Percentiles rank a stretch among this genome's conserved stretches.
phyloP scores from a whole-genome alignment of 2,888 invertebrate species.

The Leucoma salicis region DNA sequence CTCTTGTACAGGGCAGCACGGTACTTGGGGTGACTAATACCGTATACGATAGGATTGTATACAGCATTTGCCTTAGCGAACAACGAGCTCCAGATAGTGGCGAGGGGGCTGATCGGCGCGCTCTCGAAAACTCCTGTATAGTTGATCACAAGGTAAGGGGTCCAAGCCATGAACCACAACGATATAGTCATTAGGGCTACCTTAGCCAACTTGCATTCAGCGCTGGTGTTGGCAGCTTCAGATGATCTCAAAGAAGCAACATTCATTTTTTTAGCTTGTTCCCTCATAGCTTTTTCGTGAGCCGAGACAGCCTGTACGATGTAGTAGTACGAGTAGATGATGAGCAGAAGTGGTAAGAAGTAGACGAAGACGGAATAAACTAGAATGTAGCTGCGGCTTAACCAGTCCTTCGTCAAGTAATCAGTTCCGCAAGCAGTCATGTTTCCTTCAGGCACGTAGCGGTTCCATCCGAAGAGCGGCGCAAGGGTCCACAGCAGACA shows the following conservation, averaged over 20 bases:
- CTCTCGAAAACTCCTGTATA: slow-evolving; percentile 90
- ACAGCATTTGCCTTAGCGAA: slow-evolving; percentile 96
- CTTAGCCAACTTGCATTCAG: slow-evolving; percentile 94
- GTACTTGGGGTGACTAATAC: slow-evolving; percentile 92
- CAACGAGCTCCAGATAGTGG: slow-evolving; percentile 94
- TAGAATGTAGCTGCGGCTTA: slow-evolving; percentile 90
- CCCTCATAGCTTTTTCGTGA: slow-evolving; percentile 93
- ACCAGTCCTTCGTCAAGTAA: slow-evolving; percentile 88
- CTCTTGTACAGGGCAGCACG: slow-evolving; percentile 88
- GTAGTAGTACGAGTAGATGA: slow-evolving; percentile 93
- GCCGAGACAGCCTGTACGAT: slow-evolving; percentile 92
- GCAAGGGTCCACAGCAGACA: slow-evolving; percentile 90
- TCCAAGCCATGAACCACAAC: slow-evolving; percentile 96
- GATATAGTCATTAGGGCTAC: slow-evolving; percentile 95
- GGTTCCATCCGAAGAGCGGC: slow-evolving; percentile 94
- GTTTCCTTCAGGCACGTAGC: slow-evolving; percentile 96
- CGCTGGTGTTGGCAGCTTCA: slow-evolving; percentile 89
- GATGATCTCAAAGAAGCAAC: slow-evolving; percentile 92
- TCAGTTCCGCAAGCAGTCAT: slow-evolving; percentile 97
- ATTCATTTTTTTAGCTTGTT: slow-evolving; percentile 97
- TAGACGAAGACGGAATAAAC: slow-evolving; percentile 90
- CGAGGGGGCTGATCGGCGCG: slow-evolving; percentile 87
- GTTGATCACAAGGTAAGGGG: slow-evolving; percentile 93
- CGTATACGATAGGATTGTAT: slow-evolving; percentile 95
- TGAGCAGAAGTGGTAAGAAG: slow-evolving; percentile 88